Evolutionary conservation across 2,797 vertebrate genomes (phyloP).

Genomic region (Cheirogaleus major): DNA sequence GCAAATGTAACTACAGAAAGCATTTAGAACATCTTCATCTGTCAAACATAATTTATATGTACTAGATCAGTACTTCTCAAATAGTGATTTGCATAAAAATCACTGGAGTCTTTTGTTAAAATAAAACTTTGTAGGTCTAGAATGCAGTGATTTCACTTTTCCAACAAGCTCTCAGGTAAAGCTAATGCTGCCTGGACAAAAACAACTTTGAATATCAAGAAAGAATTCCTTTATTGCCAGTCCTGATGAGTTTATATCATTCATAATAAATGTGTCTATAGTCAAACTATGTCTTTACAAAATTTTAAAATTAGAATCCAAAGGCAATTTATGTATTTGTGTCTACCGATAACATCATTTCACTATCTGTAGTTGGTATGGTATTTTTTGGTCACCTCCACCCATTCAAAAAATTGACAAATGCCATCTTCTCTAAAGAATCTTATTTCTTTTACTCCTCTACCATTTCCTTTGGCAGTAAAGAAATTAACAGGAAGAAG

Average conservation of each 20-base stretch:
- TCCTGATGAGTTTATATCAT: not conserved
- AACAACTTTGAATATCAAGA: not conserved
- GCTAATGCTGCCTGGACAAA: not conserved
- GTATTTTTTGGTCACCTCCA: not conserved
- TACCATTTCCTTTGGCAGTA: not conserved
- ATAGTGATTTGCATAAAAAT: not conserved
- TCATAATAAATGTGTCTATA: not conserved
- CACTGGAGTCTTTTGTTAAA: not conserved
- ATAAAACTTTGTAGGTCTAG: not conserved
- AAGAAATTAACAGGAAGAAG: not conserved
- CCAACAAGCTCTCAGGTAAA: not conserved
- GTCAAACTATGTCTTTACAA: not conserved
- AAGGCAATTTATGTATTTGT: not conserved
- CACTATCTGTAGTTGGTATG: not conserved
- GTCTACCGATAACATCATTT: not conserved
- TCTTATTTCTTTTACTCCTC: not conserved
- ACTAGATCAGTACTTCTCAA: not conserved
- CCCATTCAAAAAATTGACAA: not conserved
- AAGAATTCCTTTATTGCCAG: not conserved
- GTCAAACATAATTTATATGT: not conserved
- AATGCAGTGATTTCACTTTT: not conserved
- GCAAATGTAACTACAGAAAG: not conserved
- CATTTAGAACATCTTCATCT: not conserved
- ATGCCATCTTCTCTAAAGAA: not conserved
- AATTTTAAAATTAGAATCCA: not conserved